Evolutionary conservation across 1,140 invertebrate genomes (phyloP).

Genomic region (Sipha flava): DNA sequence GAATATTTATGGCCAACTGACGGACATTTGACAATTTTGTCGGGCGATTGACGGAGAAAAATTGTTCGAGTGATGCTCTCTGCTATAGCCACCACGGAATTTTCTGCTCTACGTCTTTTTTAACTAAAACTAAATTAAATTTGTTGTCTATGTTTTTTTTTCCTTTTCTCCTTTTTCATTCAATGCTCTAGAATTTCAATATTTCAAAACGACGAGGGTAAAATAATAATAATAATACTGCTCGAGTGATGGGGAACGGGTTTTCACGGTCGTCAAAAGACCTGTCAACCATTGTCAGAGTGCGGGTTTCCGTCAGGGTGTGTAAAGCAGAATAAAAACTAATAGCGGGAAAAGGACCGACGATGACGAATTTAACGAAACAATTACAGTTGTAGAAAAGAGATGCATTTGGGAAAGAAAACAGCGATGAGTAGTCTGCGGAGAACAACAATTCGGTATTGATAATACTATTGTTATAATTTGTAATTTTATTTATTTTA

Average conservation of each 20-base stretch:
- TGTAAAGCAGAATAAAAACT: not conserved
- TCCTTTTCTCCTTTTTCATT: not conserved
- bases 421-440: too few species aligned
- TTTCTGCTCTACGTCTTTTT: not conserved
- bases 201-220: not conserved
- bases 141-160: not conserved
- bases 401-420: too few species aligned
- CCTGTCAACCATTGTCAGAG: constrained; percentile 5
- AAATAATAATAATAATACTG: not conserved
- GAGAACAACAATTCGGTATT: too few species aligned
- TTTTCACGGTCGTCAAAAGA: not conserved
- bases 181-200: not conserved
- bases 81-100: too few species aligned
- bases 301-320: not conserved
- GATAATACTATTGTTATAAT: too few species aligned
- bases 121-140: not conserved
- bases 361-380: not conserved
- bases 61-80: not conserved
- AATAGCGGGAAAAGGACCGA: not conserved
- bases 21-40: not conserved
- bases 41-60: not conserved
- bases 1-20: not conserved
- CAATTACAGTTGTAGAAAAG: not conserved
- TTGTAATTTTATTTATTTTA: too few species aligned
- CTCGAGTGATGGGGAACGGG: too few species aligned